phyloP scores from a whole-genome alignment of 53 echinoderm and acorn worm species.

The Paelopatides confundens region DNA sequence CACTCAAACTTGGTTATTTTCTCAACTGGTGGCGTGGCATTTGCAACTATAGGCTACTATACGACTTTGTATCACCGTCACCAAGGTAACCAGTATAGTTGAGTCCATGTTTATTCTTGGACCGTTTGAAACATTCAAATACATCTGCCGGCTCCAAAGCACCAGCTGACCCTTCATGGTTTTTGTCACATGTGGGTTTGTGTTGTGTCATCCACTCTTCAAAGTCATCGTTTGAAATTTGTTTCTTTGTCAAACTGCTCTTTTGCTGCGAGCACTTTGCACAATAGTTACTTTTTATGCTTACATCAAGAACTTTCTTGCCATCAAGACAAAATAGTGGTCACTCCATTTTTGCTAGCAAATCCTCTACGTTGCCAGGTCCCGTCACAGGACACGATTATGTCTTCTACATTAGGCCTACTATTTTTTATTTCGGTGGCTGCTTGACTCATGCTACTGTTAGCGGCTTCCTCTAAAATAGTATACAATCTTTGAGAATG shows the following conservation, averaged over 20 bases:
- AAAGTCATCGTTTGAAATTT: no score
- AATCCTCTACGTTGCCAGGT: neutral
- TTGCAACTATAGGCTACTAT: neutral
- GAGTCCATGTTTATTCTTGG: neutral
- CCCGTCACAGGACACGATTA: neutral
- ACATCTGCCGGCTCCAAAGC: conserved; percentile 1
- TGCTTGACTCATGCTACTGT: neutral
- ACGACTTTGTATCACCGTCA: no score
- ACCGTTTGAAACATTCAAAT: neutral
- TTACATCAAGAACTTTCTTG: no score
- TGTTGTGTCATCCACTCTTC: no score
- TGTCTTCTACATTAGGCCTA: neutral
- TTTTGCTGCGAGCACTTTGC: neutral
- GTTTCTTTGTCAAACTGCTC: no score
- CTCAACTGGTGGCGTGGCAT: neutral
- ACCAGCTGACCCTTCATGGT: conserved; percentile 20
- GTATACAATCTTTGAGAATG: neutral
- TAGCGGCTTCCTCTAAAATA: neutral
- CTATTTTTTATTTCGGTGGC: neutral
- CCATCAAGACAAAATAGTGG: conserved; percentile 12
- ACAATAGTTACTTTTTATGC: neutral
- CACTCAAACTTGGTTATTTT: neutral
- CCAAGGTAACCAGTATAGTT: no score
- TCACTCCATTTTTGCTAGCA: neutral
- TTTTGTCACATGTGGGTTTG: no score